Evolutionary conservation across 1,140 invertebrate species (phyloP).

Genomic region (Drosophila punjabiensis): DNA sequence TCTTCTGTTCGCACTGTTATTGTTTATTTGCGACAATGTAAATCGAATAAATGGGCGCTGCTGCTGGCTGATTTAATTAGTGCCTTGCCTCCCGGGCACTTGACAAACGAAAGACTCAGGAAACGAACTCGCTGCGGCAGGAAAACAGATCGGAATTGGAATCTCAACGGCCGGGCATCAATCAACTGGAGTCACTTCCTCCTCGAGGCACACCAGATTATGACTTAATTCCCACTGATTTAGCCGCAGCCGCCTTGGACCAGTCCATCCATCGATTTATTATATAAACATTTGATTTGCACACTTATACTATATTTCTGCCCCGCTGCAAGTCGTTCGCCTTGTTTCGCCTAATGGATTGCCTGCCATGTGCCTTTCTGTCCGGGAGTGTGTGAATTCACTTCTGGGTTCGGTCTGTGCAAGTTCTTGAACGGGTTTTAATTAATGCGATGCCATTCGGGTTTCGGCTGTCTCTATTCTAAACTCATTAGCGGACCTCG

Average conservation of each 20-base stretch:
- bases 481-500: constrained; percentile 28
- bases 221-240: constrained; percentile 47
- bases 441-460: constrained; percentile 40
- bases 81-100: constrained; percentile 14
- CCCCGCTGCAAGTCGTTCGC: neutral
- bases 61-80: constrained; percentile 44
- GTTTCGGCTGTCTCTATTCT: constrained; percentile 25
- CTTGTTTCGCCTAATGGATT: constrained; percentile 19
- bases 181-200: constrained; percentile 68
- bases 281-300: constrained; percentile 40
- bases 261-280: constrained; percentile 38
- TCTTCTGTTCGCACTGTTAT: constrained; percentile 55
- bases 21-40: constrained; percentile 67
- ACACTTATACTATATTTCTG: neutral
- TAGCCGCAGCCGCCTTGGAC: constrained; percentile 36
- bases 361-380: constrained; percentile 17
- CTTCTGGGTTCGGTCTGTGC: constrained; percentile 33
- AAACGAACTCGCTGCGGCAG: constrained; percentile 62
- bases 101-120: constrained; percentile 74
- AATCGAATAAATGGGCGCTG: constrained; percentile 53
- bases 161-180: constrained; percentile 60
- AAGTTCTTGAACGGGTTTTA: constrained; percentile 40
- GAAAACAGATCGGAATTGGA: constrained; percentile 39
- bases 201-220: constrained; percentile 37
- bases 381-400: constrained; percentile 31